Evolutionary conservation across 1,140 invertebrate species (phyloP).

Genomic region (Gerris buenoi): DNA sequence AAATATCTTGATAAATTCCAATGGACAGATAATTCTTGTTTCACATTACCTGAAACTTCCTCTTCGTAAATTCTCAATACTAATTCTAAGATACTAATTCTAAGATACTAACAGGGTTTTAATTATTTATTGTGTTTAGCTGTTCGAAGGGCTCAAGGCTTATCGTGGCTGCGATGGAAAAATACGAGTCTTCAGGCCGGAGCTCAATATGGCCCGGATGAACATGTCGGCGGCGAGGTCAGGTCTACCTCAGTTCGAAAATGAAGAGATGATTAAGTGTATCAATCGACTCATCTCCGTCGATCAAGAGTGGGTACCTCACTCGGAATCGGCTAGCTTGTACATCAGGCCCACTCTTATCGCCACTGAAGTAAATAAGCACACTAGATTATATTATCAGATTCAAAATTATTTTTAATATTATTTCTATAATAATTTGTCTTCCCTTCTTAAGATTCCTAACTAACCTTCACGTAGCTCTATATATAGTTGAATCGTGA

Average conservation of each 20-base stretch:
- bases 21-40: too few relatives aligned
- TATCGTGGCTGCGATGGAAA: constrained; percentile 85
- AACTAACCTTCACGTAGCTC: too few relatives aligned
- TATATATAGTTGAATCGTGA: too few relatives aligned
- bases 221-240: constrained; percentile 63
- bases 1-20: too few relatives aligned
- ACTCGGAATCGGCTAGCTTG: constrained; percentile 69
- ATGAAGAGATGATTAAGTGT: constrained; percentile 72
- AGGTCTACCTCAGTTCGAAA: constrained; percentile 82
- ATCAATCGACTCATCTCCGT: constrained; percentile 73
- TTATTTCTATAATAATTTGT: too few relatives aligned
- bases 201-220: constrained; percentile 91
- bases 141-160: constrained; percentile 98
- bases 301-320: constrained; percentile 95
- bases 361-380: constrained; percentile 83
- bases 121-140: constrained; percentile 36
- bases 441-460: too few relatives aligned
- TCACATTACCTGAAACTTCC: too few relatives aligned
- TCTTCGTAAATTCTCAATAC: too few relatives aligned
- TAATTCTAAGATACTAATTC: too few relatives aligned
- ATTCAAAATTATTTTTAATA: too few relatives aligned
- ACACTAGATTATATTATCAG: too few relatives aligned
- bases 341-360: constrained; percentile 95
- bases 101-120: not conserved
- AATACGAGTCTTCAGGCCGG: constrained; percentile 86